Evolutionary conservation across 2,113 vertebrate species (phyloP), one percentile per base, ranked within the genome.

Genomic region (Pygoscelis adeliae): DNA sequence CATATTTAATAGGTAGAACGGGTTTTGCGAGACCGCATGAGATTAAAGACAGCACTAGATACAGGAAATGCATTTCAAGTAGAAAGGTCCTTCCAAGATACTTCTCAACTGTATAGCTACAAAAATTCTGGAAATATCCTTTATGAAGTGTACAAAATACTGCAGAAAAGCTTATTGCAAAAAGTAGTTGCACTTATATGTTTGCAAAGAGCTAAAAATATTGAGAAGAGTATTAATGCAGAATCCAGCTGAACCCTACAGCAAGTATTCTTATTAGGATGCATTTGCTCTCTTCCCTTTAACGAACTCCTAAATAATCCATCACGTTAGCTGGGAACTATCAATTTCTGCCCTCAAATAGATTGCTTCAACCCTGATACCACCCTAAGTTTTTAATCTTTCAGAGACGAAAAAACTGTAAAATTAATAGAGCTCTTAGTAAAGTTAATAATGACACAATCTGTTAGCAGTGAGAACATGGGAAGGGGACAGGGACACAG

Each of bases 1-100:
- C 94, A 92, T 95, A 94, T 96, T 93, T 96, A 96, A 93, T 96
- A 63, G 46, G 87, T 40, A 94, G 84, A 97, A 95, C 2, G 3
- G 47, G 92, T 83, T 95, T 83, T 91, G 77, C 18, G 4, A 93
- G 72, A 90, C 83, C 4, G 5, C 65, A 32, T 82, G 86, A 97
- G 89, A 97, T 87, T 96, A 84, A 90, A 94, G 72, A 81, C 86
- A 92, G 61, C 80, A 46, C 32, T 50, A 84, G 77, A 91, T 52
- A 92, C 50, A 92, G 83, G 34, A 91, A 97, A 96, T 5, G 38
- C 83, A 96, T 91, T 90, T 94, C 71, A 91, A 96, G 63, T 47
- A 92, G 87, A 93, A 94, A 70, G 42, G 67, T 49, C 59, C 71
- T 93, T 90, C 79, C 67, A 80, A 91, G 84, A 85, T 58, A 69